Conservation (phyloP, 2,888 invertebrate genomes). For the Lasioglossum malachurum region DNA sequence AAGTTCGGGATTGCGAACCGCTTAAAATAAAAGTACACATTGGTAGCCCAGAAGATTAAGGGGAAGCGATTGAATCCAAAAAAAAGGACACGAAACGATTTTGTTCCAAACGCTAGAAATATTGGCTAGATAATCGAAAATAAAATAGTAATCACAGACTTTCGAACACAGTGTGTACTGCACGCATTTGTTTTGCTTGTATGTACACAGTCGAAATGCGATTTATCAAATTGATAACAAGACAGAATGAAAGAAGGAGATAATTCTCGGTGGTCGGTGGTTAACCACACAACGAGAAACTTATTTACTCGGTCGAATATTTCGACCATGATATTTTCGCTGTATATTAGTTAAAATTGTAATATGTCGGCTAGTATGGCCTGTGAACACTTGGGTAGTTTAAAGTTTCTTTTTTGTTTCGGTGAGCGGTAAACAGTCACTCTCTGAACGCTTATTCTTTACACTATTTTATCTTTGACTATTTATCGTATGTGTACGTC, state of each 20-base stretch:
- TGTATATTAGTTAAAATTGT: constrained; percentile 69
- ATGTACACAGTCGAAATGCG: constrained; percentile 62
- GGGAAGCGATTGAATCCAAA: background rate
- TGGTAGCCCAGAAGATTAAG: background rate
- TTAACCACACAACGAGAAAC: constrained; percentile 35
- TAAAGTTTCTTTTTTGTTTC: constrained; percentile 58
- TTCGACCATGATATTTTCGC: constrained; percentile 63
- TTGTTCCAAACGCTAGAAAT: background rate
- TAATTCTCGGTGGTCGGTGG: constrained; percentile 29
- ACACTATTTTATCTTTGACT: constrained; percentile 47
- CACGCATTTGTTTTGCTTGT: constrained; percentile 49
- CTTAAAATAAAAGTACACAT: background rate
- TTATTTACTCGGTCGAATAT: constrained; percentile 46
- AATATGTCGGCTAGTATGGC: constrained; percentile 69
- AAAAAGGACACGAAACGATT: background rate
- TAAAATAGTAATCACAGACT: constrained; percentile 8
- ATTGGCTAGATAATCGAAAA: background rate
- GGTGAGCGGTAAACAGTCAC: constrained; percentile 58
- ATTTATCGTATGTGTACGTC: constrained; percentile 55
- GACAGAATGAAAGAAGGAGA: constrained; percentile 4
- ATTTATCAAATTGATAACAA: constrained; percentile 40
- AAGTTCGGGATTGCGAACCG: background rate
- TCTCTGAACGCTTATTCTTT: constrained; percentile 65
- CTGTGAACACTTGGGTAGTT: constrained; percentile 75
- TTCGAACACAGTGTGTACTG: constrained; percentile 27